Evolutionary conservation across 1,140 invertebrate species (phyloP).

Genomic region (Heliconius nattereri): DNA sequence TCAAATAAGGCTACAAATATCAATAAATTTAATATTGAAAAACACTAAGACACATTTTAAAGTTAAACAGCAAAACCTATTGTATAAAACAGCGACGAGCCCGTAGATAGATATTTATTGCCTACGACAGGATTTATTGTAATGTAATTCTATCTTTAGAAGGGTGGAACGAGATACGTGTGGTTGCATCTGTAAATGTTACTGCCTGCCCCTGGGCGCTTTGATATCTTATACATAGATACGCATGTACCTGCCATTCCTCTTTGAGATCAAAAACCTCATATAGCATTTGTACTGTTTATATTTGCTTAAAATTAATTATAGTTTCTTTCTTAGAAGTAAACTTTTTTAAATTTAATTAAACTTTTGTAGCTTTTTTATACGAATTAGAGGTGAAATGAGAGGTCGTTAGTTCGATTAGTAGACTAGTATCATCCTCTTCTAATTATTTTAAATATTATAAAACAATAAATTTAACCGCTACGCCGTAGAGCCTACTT

Average conservation of each 20-base stretch:
- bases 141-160: constrained; percentile 15
- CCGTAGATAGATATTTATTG: neutral
- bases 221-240: neutral
- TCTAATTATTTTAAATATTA: too few species aligned
- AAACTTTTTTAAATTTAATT: too few species aligned
- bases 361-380: too few species aligned
- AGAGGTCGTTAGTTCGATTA: too few species aligned
- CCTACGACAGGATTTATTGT: neutral
- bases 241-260: neutral
- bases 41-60: neutral
- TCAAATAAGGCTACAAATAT: neutral
- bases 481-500: too few species aligned
- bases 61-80: neutral
- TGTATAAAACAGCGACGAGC: neutral
- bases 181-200: neutral
- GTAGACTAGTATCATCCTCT: too few species aligned
- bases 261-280: too few species aligned
- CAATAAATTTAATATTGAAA: neutral
- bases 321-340: too few species aligned
- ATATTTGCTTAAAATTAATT: too few species aligned
- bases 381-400: too few species aligned
- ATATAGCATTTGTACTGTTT: too few species aligned
- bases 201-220: neutral
- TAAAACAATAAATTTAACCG: too few species aligned
- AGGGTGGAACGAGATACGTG: neutral